Base-by-base conservation (phyloP, 2,113 vertebrate genomes). In the Phyllopteryx taeniolatus region DNA sequence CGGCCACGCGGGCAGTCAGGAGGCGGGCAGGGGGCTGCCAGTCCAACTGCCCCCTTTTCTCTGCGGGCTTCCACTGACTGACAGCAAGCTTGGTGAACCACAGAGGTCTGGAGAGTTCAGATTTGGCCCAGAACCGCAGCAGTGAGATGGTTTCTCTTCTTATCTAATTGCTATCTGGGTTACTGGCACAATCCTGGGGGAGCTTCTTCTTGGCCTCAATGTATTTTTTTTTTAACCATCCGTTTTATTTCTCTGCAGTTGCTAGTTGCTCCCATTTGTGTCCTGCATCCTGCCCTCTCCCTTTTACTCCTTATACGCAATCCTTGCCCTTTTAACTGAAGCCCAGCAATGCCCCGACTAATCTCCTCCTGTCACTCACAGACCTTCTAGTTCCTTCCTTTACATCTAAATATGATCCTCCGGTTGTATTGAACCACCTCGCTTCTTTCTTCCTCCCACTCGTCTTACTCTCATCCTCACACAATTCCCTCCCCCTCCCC, bases 371-470 rank as follows among this genome's bases (percentile, higher is more conserved):
- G 46, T 66, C 70, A n/a, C 20, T 51, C 56, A 64, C 39, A 74
- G 68, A 67, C 73, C 71, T 81, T 81, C 81, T 71, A 75, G 78
- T 74, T 68, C 67, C 69, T 54, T 65, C 72, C 59, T 73, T 78
- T 65, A 67, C 49, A 31, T 86, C 80, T 83, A 77, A 67, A 87
- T 81, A 81, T 86, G 82, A 86, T 88, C 80, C 79, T 67, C 9
- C 63, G n/a, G 72, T 86, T 74, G 80, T 83, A 87, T 82, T 84
- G 82, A 87, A 87, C 86, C 78, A 78, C 60, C 42, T 67, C 74
- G 66, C 75, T 83, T 84, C 80, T 84, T 86, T 79, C 86, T 85
- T 84, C 78, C 77, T 78, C 69, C 87, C 27, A 80, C 87, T 91
- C 85, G 85, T 79, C 80, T 90, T 91, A 77, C 81, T 46, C 73